These are phyloP conservation scores for Indicator indicator DNA, from an alignment of 2,113 vertebrate genomes.

Conservation along the genomic window DNA sequence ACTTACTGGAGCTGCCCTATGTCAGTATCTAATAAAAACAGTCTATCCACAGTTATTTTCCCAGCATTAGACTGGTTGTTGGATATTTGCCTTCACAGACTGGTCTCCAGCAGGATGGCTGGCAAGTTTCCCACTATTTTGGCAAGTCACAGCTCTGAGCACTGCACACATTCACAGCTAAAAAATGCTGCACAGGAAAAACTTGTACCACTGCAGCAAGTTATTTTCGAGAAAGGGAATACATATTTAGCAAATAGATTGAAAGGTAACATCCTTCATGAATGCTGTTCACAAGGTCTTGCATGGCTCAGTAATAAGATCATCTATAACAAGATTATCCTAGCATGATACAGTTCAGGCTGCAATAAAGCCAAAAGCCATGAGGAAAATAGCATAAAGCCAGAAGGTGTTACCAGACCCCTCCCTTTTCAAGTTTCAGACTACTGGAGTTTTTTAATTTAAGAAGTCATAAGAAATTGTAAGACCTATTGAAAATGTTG, in stretches of 20 bases:
- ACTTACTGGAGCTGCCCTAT: neutral
- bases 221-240: neutral
- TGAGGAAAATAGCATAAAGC: neutral
- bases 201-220: neutral
- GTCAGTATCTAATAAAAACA: neutral
- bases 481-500: neutral
- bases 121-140: conserved; percentile 19
- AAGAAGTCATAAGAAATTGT: neutral
- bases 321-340: conserved; percentile 18
- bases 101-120: neutral
- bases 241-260: neutral
- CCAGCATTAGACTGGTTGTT: neutral
- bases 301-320: neutral
- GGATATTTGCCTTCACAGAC: conserved; percentile 1
- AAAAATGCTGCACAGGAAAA: neutral
- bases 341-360: neutral
- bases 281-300: neutral
- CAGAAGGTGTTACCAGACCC: neutral
- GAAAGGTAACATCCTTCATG: conserved; percentile 12
- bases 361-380: neutral
- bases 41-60: neutral
- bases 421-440: neutral
- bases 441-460: neutral
- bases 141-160: neutral
- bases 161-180: neutral